A percentile compares a stretch with the other conserved stretches of the same genome.
phyloP scores from a whole-genome alignment of 2,113 vertebrate genomes.

The Takifugu flavidus region DNA sequence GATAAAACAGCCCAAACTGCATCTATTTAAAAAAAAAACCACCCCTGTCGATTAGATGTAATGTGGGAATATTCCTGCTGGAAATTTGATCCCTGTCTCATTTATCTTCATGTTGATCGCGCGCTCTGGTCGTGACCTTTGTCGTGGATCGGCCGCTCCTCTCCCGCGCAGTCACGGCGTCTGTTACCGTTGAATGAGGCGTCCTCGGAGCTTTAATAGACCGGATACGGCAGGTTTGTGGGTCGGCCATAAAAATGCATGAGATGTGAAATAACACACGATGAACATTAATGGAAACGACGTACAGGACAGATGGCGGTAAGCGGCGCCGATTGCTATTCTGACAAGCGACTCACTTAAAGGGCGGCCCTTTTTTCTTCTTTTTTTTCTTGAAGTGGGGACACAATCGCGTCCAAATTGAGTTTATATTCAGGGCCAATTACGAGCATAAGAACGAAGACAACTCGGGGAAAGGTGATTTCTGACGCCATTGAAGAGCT shows the following conservation, averaged over 20 bases:
- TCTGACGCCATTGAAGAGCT: background rate
- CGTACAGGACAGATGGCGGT: background rate
- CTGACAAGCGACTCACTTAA: conserved; percentile 9
- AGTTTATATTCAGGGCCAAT: background rate
- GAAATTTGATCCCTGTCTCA: conserved; percentile 49
- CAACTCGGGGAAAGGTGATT: background rate
- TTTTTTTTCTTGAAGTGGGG: background rate
- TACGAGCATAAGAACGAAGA: too few species aligned
- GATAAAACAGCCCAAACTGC: conserved; percentile 17
- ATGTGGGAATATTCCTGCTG: conserved; percentile 31
- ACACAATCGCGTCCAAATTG: background rate
- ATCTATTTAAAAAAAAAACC: conserved; percentile 47
- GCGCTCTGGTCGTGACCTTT: conserved; percentile 73
- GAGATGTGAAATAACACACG: conserved; percentile 22
- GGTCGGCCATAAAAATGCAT: conserved; percentile 53
- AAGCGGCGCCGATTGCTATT: background rate
- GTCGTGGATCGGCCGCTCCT: conserved; percentile 57
- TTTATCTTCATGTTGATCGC: conserved; percentile 71
- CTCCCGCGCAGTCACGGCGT: conserved; percentile 49
- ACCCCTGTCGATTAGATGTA: conserved; percentile 47
- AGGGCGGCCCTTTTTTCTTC: too few species aligned
- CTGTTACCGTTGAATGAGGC: conserved; percentile 49
- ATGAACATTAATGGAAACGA: conserved; percentile 38
- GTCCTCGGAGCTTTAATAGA: conserved; percentile 42
- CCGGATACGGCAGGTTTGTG: conserved; percentile 22